phyloP scores from a whole-genome alignment of 2,797 vertebrate species.

The Protonibea diacanthus region DNA sequence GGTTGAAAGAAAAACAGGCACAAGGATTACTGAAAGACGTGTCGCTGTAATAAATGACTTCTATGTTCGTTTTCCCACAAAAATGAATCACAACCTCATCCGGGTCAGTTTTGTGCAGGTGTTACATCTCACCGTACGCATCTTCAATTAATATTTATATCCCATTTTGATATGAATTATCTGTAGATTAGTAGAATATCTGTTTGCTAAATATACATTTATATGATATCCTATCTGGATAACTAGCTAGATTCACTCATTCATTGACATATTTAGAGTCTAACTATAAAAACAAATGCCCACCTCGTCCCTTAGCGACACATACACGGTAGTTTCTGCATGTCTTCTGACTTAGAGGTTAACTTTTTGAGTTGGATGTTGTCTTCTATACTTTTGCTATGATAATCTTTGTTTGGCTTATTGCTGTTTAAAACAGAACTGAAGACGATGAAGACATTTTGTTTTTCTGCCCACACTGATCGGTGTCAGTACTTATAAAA shows the following conservation, averaged over 20 bases:
- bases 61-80: background rate
- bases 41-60: background rate
- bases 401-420: slow-evolving; percentile 41
- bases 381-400: slow-evolving; percentile 26
- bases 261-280: slow-evolving; percentile 1
- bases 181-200: background rate
- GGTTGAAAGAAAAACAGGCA: background rate
- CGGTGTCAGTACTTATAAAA: slow-evolving; percentile 18
- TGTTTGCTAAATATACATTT: background rate
- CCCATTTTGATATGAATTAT: background rate
- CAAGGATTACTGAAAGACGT: slow-evolving; percentile 9
- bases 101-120: background rate
- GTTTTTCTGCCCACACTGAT: slow-evolving; percentile 34
- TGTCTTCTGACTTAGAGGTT: slow-evolving; percentile 18
- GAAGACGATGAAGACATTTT: slow-evolving; percentile 18
- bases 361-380: slow-evolving; percentile 28
- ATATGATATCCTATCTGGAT: background rate
- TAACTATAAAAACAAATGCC: background rate
- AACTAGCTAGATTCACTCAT: background rate
- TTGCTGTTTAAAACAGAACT: slow-evolving; percentile 35
- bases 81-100: background rate
- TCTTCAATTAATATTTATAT: slow-evolving; percentile 3
- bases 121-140: background rate
- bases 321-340: slow-evolving; percentile 11
- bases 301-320: background rate